Evolutionary conservation across 2,888 invertebrate species (phyloP).

Genomic region (Drosophila nigricruria): DNA sequence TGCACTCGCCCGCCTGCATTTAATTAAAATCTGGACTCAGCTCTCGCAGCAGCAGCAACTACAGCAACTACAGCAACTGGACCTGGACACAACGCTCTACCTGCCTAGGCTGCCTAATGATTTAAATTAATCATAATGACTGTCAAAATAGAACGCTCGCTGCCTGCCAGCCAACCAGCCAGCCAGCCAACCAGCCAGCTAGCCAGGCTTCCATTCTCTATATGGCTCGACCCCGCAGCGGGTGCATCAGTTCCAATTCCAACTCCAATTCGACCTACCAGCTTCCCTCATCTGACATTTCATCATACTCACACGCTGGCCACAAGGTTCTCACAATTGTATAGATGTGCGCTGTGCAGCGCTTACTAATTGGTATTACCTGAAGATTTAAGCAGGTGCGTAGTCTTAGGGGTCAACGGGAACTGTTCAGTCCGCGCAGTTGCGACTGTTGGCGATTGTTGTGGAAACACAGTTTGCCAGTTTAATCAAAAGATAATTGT

Average conservation of each 20-base stretch:
- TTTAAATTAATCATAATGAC: slow-evolving; percentile 82
- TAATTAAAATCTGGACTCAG: slow-evolving; percentile 68
- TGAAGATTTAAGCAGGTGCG: slow-evolving; percentile 28
- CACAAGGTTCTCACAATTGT: slow-evolving; percentile 78
- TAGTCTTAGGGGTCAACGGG: slow-evolving; percentile 1
- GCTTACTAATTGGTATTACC: slow-evolving; percentile 78
- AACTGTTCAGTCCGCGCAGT: too few relatives aligned
- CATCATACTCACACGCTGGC: slow-evolving; percentile 78
- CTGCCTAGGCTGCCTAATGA: slow-evolving; percentile 78
- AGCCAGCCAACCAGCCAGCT: slow-evolving; percentile 7
- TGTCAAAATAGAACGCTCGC: slow-evolving; percentile 81
- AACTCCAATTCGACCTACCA: neutral
- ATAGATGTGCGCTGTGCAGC: slow-evolving; percentile 71
- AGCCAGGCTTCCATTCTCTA: slow-evolving; percentile 40
- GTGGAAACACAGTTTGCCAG: neutral
- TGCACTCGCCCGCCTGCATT: slow-evolving; percentile 60
- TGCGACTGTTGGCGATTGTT: neutral
- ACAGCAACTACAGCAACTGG: slow-evolving; percentile 6
- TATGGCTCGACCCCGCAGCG: slow-evolving; percentile 71
- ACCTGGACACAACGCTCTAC: slow-evolving; percentile 47
- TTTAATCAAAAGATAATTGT: too few relatives aligned
- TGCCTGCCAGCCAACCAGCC: slow-evolving; percentile 11
- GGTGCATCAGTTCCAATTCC: slow-evolving; percentile 51
- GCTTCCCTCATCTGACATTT: slow-evolving; percentile 64
- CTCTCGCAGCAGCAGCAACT: slow-evolving; percentile 3